Evolutionary conservation across 2,113 vertebrate species (phyloP).

Genomic region (Rhizomys pruinosus): DNA sequence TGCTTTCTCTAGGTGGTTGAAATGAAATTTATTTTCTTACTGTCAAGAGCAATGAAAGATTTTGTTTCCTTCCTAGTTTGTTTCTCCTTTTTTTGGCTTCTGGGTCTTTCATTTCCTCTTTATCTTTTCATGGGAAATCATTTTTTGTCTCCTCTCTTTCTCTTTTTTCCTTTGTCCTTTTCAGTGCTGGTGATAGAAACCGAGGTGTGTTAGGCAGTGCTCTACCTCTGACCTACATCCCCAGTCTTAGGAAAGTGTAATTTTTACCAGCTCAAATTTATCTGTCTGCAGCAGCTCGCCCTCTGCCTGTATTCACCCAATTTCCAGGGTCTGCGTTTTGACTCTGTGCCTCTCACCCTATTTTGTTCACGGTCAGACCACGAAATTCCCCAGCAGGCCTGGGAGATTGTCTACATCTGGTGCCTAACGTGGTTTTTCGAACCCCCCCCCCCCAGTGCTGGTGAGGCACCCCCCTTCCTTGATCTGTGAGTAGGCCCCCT

Average conservation of each 20-base stretch:
- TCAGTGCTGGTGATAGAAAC: not conserved
- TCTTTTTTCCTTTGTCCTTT: not conserved
- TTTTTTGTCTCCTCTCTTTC: not conserved
- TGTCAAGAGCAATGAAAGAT: constrained; percentile 5
- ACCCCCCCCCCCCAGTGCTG: too few relatives aligned
- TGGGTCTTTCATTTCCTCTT: constrained; percentile 29
- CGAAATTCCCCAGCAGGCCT: too few relatives aligned
- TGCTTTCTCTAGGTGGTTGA: not conserved
- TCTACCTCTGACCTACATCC: not conserved
- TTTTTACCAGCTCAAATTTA: constrained; percentile 19
- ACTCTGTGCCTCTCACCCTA: too few relatives aligned
- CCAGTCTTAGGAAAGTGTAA: not conserved
- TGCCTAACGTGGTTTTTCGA: too few relatives aligned
- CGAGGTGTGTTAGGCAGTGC: not conserved
- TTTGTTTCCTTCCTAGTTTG: constrained; percentile 18
- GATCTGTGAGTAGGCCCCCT: too few relatives aligned
- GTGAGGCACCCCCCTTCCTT: too few relatives aligned
- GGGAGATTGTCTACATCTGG: too few relatives aligned
- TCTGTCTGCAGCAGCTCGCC: too few relatives aligned
- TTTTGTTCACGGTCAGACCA: too few relatives aligned
- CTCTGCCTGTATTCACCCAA: too few relatives aligned
- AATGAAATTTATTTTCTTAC: not conserved
- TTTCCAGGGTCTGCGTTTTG: too few relatives aligned
- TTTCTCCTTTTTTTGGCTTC: not conserved
- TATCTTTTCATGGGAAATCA: not conserved